A percentile compares a stretch with the other conserved stretches of the same genome.
Evolutionary conservation across 2,888 invertebrate genomes (phyloP).

Genomic region (Hermaeophaga mercurialis): DNA sequence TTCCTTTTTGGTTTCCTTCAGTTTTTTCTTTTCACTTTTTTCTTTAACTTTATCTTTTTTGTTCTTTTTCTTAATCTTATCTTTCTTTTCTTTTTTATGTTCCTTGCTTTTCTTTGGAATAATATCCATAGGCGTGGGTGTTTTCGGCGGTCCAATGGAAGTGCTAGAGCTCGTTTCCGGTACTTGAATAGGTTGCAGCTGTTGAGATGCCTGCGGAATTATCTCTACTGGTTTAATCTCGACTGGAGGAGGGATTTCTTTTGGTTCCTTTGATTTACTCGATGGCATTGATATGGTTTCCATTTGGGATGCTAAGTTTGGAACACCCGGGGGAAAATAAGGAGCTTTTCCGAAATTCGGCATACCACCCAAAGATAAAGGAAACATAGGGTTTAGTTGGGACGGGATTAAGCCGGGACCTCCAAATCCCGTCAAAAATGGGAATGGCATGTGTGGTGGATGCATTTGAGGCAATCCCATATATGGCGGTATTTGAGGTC

Average conservation of each 20-base stretch:
- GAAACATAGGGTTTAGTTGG: conserved; percentile 49
- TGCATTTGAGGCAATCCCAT: conserved; percentile 37
- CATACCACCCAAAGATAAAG: conserved; percentile 52
- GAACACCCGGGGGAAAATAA: conserved; percentile 63
- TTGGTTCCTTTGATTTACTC: conserved; percentile 22
- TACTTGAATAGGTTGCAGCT: conserved; percentile 29
- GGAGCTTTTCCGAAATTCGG: conserved; percentile 65
- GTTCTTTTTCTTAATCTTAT: conserved; percentile 70
- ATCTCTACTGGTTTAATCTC: conserved; percentile 37
- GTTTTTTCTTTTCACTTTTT: conserved; percentile 58
- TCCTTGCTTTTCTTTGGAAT: conserved; percentile 52
- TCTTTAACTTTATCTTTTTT: conserved; percentile 63
- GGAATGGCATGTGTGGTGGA: conserved; percentile 57
- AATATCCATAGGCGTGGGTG: conserved; percentile 18
- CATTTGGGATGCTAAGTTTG: conserved; percentile 60
- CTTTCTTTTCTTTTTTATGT: conserved; percentile 68
- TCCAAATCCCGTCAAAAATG: conserved; percentile 61
- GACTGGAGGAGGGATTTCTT: conserved; percentile 18
- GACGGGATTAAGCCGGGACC: conserved; percentile 48
- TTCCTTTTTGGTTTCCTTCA: conserved; percentile 56
- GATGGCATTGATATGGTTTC: conserved; percentile 41
- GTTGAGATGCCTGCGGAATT: conserved; percentile 27
- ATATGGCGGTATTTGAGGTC: conserved; percentile 30
- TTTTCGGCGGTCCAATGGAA: conserved; percentile 7
- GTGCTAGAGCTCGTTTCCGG: conserved; percentile 27